These are phyloP conservation scores for Carcina quercana DNA, from an alignment of 2,888 invertebrate species.

Conservation along the genomic window DNA sequence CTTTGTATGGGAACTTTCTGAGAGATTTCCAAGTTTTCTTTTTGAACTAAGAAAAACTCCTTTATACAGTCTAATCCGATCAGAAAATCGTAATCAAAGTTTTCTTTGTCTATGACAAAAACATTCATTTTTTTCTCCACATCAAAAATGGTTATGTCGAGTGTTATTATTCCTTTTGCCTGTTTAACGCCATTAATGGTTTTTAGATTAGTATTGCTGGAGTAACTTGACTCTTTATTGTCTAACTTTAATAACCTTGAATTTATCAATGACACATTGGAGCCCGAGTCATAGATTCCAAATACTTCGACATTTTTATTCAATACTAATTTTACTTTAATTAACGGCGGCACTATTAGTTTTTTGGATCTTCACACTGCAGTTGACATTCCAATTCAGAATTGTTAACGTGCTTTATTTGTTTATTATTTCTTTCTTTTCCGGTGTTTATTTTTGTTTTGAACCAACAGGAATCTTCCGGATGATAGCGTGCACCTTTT, in stretches of 20 bases:
- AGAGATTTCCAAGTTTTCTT: constrained; percentile 13
- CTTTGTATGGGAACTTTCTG: constrained; percentile 10
- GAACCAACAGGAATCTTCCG: constrained; percentile 10
- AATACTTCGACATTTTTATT: constrained; percentile 14
- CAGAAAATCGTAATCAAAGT: constrained; percentile 16
- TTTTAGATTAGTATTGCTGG: constrained; percentile 9
- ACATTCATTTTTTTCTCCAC: constrained; percentile 15
- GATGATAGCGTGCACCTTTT: no score
- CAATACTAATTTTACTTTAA: constrained; percentile 18
- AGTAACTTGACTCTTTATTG: constrained; percentile 3
- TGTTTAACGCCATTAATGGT: constrained; percentile 15
- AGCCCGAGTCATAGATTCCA: constrained; percentile 24
- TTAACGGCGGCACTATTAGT: constrained; percentile 15
- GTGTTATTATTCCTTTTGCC: constrained; percentile 11
- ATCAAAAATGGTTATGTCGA: constrained; percentile 17
- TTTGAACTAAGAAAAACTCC: constrained; percentile 12
- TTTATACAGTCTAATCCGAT: constrained; percentile 15
- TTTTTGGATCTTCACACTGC: constrained; percentile 11
- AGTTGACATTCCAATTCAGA: constrained; percentile 10
- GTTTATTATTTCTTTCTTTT: not conserved
- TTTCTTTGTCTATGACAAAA: constrained; percentile 14
- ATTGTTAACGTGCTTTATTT: constrained; percentile 8
- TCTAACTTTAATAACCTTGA: constrained; percentile 18
- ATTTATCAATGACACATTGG: constrained; percentile 24
- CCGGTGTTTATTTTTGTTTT: constrained; percentile 5